A percentile compares a stretch with the other conserved stretches of the same genome.
Evolutionary conservation across 2,113 vertebrate species (phyloP).

Genomic region (Psilopsiagon aurifrons): DNA sequence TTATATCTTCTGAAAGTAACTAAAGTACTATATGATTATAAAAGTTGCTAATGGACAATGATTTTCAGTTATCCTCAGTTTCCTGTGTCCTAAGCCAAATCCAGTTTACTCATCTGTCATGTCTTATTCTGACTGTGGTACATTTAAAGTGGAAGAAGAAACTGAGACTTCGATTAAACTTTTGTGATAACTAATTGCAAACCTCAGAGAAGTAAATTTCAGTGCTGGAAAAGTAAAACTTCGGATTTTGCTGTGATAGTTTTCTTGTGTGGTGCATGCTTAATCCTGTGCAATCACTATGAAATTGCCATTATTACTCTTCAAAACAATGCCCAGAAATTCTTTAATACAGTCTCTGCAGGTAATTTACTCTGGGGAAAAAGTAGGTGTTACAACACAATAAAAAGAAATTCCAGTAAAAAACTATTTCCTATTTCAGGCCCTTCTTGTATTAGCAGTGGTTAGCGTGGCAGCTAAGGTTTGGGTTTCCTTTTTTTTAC

Average conservation of each 20-base stretch:
- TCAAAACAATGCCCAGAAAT: not conserved
- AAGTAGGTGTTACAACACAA: not conserved
- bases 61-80: not conserved
- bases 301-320: slow-evolving; percentile 45
- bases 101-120: not conserved
- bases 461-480: not conserved
- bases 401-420: not conserved
- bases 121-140: not conserved
- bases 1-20: not conserved
- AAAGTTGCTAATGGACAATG: not conserved
- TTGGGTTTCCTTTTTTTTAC: not conserved
- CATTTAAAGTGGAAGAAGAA: not conserved
- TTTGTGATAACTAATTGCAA: not conserved
- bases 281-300: slow-evolving; percentile 39
- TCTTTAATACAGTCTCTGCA: not conserved
- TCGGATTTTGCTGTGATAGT: not conserved
- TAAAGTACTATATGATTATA: not conserved
- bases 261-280: not conserved
- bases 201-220: not conserved
- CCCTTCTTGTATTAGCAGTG: not conserved
- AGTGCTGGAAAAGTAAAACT: not conserved
- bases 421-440: not conserved
- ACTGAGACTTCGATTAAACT: not conserved
- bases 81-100: not conserved
- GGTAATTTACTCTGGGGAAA: slow-evolving; percentile 4